Percentiles rank a stretch among this genome's conserved stretches.
Conservation (phyloP, 1,140 invertebrate species). For the Drosophila cardini region DNA sequence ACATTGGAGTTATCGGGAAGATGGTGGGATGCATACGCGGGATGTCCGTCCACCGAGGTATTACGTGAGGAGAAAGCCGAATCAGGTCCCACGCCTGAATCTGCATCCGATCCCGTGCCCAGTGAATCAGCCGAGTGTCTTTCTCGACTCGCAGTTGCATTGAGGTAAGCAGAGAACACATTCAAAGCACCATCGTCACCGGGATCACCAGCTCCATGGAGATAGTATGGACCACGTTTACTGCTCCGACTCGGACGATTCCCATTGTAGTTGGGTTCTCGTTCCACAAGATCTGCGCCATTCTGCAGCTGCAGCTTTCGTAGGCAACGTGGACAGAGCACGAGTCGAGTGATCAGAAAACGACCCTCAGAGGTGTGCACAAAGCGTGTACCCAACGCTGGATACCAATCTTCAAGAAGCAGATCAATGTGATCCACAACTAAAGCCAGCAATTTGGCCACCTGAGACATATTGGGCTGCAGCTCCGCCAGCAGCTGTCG, state of each 20-base stretch:
- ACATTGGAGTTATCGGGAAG: slow-evolving; percentile 77
- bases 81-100: slow-evolving; percentile 87
- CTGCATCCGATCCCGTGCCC: slow-evolving; percentile 85
- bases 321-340: slow-evolving; percentile 96
- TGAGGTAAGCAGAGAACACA: slow-evolving; percentile 78
- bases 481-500: slow-evolving; percentile 65
- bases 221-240: slow-evolving; percentile 57
- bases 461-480: slow-evolving; percentile 91
- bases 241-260: slow-evolving; percentile 61
- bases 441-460: slow-evolving; percentile 94
- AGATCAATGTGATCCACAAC: slow-evolving; percentile 99
- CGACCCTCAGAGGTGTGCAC: slow-evolving; percentile 98
- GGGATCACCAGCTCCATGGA: slow-evolving; percentile 64
- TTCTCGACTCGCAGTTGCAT: slow-evolving; percentile 74
- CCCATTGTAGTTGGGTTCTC: slow-evolving; percentile 61
- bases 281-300: slow-evolving; percentile 64
- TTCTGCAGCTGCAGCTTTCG: slow-evolving; percentile 69
- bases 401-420: slow-evolving; percentile 99
- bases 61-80: slow-evolving; percentile 89
- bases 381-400: slow-evolving; percentile 96
- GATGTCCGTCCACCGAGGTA: slow-evolving; percentile 92
- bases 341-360: slow-evolving; percentile 96
- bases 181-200: slow-evolving; percentile 72
- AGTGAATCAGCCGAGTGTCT: slow-evolving; percentile 77
- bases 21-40: slow-evolving; percentile 81